Percentiles rank a stretch among this genome's conserved stretches.
These are phyloP conservation scores for Onychomys torridus DNA, from an alignment of 2,797 vertebrate species.

Conservation along the genomic window DNA sequence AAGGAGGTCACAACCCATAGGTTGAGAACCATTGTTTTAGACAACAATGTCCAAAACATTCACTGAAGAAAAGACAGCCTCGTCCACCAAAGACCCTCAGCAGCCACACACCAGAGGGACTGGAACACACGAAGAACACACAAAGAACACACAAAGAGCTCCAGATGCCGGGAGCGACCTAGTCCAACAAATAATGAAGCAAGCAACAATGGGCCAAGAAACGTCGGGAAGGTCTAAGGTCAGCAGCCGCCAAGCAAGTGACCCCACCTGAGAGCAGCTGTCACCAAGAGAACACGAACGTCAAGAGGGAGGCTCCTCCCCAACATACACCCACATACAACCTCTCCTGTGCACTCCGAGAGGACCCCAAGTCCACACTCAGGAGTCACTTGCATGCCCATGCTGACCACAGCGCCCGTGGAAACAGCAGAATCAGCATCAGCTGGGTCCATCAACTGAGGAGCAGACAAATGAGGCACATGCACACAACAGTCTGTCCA, in stretches of 20 bases:
- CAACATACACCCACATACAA: neutral
- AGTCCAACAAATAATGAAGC: neutral
- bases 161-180: neutral
- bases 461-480: neutral
- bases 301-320: neutral
- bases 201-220: neutral
- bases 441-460: neutral
- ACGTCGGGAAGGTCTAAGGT: neutral
- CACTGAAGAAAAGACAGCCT: neutral
- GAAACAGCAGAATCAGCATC: neutral
- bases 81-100: too few relatives aligned
- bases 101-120: neutral
- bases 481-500: neutral
- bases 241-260: neutral
- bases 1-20: neutral
- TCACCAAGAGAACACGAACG: neutral
- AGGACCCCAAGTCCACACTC: neutral
- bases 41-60: neutral
- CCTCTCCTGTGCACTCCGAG: fast-evolving
- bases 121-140: too few relatives aligned
- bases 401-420: neutral
- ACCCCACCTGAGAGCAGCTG: neutral
- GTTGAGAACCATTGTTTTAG: neutral
- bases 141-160: neutral
- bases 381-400: neutral